Conservation (phyloP, 1,140 invertebrate species). For the Scylla paramamosain region DNA sequence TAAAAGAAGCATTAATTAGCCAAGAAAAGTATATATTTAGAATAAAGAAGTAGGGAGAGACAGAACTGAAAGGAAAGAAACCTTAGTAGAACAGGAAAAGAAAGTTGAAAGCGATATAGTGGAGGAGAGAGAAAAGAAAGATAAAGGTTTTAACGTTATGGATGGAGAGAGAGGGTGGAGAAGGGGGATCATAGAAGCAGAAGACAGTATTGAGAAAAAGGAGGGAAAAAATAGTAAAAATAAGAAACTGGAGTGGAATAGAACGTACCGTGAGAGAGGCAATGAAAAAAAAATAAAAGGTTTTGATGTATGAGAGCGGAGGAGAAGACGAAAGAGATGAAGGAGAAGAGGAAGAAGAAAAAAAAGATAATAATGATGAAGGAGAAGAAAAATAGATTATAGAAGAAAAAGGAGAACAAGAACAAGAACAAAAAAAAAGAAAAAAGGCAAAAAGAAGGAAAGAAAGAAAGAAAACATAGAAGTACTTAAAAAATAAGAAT, state of each 20-base stretch:
- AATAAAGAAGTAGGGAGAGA: too few relatives aligned
- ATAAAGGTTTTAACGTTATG: too few relatives aligned
- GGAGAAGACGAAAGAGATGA: background rate
- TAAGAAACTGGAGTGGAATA: background rate
- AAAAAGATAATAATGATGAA: background rate
- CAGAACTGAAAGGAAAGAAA: background rate
- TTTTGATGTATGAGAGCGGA: too few relatives aligned
- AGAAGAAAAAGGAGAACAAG: too few relatives aligned
- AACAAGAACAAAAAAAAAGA: background rate
- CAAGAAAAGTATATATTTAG: too few relatives aligned
- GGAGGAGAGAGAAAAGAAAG: too few relatives aligned
- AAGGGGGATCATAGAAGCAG: too few relatives aligned
- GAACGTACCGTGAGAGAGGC: background rate
- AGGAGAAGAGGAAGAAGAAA: background rate
- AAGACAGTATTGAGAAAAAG: background rate
- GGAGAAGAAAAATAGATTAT: background rate
- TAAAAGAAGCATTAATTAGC: too few relatives aligned
- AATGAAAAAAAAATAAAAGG: too few relatives aligned
- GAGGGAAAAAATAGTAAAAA: background rate
- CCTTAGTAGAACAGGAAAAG: too few relatives aligned
- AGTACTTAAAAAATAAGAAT: background rate
- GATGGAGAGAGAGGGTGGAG: too few relatives aligned
- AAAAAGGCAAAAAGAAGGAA: background rate
- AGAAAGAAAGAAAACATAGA: background rate
- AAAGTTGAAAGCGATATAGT: too few relatives aligned